Evolutionary conservation across 2,113 vertebrate species (phyloP).

Genomic region (Burhinus bistriatus): DNA sequence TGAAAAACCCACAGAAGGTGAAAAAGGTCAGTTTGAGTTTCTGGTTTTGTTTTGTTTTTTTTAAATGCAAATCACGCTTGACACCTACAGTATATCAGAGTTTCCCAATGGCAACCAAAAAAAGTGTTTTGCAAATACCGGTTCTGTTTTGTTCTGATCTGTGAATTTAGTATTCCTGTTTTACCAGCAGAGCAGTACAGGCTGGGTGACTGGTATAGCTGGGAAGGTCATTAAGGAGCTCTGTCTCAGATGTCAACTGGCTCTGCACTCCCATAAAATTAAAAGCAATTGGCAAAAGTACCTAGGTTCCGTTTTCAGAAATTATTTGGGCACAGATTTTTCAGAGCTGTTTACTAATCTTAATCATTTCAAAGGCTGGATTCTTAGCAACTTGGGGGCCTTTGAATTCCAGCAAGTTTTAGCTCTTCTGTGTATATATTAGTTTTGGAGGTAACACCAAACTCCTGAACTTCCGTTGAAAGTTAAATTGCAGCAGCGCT

Average conservation of each 20-base stretch:
- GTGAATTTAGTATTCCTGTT: background rate
- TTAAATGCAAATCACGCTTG: background rate
- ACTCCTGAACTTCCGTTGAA: background rate
- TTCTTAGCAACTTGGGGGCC: background rate
- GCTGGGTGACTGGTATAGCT: background rate
- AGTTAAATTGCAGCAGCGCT: background rate
- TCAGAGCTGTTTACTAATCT: background rate
- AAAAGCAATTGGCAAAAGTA: background rate
- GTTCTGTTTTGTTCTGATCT: background rate
- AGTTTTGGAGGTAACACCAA: background rate
- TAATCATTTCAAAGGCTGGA: background rate
- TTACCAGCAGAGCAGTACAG: background rate
- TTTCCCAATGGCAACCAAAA: background rate
- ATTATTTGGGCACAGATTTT: background rate
- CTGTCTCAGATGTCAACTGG: background rate
- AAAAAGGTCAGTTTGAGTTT: slow-evolving; percentile 83
- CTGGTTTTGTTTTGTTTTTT: background rate
- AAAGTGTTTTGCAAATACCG: background rate
- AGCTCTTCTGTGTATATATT: background rate
- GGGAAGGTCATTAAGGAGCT: background rate
- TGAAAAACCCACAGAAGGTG: slow-evolving; percentile 94
- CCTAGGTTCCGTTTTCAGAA: background rate
- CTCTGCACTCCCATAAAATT: background rate
- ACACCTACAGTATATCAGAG: background rate
- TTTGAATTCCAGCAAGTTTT: background rate